phyloP scores from a whole-genome alignment of 2,888 invertebrate genomes.

The Quadroppia sp. region DNA sequence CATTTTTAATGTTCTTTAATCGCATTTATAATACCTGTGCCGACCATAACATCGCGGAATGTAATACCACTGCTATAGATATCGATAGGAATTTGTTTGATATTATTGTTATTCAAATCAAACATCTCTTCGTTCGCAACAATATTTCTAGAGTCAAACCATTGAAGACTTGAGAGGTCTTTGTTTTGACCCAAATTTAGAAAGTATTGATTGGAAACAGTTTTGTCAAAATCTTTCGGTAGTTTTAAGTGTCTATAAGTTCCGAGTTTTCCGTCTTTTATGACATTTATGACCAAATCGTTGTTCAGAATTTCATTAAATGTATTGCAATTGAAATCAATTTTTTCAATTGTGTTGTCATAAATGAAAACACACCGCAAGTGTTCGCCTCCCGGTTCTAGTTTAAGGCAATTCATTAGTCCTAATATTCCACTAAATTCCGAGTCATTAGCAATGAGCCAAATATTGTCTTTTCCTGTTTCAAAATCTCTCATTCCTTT shows the following conservation, averaged over 20 bases:
- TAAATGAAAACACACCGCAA: conserved; percentile 45
- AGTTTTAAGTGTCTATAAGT: conserved; percentile 94
- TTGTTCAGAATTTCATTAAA: conserved; percentile 49
- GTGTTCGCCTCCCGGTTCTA: conserved; percentile 52
- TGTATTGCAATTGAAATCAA: conserved; percentile 49
- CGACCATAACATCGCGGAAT: conserved; percentile 50
- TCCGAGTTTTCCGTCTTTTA: conserved; percentile 65
- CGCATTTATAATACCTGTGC: conserved; percentile 17
- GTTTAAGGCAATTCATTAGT: conserved; percentile 56
- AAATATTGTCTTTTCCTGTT: conserved; percentile 52
- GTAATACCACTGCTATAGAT: conserved; percentile 53
- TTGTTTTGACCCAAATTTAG: neutral
- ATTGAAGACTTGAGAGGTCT: conserved; percentile 19
- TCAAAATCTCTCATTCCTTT: conserved; percentile 30
- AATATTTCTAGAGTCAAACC: neutral
- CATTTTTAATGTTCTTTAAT: no score
- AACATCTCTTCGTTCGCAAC: neutral
- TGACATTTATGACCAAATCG: conserved; percentile 57
- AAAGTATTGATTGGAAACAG: neutral
- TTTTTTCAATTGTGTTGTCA: neutral
- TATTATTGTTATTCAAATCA: conserved; percentile 1
- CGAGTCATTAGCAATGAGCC: conserved; percentile 53
- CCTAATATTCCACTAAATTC: conserved; percentile 56
- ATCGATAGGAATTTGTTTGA: conserved; percentile 60
- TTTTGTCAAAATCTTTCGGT: conserved; percentile 54